Evolutionary conservation across 2,888 invertebrate genomes (phyloP).

Genomic region (Rapana venosa): DNA sequence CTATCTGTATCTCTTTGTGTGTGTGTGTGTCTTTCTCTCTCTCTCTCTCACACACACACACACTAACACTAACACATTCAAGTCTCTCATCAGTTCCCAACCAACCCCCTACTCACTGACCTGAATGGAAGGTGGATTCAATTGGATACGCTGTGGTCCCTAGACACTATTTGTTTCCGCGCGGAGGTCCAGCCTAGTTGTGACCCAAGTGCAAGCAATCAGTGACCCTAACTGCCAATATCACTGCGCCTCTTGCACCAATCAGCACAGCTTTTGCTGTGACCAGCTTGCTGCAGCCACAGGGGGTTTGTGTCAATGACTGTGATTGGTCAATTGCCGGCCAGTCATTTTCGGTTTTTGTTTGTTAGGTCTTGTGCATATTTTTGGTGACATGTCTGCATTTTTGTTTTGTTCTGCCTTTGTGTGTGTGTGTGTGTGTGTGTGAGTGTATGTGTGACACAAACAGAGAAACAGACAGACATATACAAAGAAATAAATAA

Average conservation of each 20-base stretch:
- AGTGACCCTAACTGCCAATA: conserved; percentile 20
- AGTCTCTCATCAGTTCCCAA: no score
- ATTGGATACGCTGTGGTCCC: not conserved
- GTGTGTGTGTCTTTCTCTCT: no score
- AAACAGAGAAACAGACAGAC: no score
- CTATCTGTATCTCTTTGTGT: no score
- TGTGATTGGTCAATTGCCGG: conserved; percentile 5
- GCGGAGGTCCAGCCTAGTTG: not conserved
- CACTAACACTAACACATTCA: no score
- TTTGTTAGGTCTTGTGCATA: not conserved
- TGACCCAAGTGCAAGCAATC: conserved; percentile 13
- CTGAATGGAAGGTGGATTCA: not conserved
- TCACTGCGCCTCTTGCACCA: not conserved
- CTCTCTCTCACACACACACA: no score
- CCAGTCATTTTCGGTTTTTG: not conserved
- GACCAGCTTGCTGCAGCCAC: not conserved
- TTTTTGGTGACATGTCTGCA: not conserved
- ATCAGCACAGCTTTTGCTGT: not conserved
- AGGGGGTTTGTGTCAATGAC: not conserved
- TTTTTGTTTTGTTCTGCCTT: not conserved
- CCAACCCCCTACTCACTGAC: no score
- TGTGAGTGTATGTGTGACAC: not conserved
- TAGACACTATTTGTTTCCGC: not conserved
- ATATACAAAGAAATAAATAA: no score
- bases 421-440: not conserved